A percentile compares a stretch with the other conserved stretches of the same genome.
These are phyloP conservation scores for Fistularia tabacaria DNA, from an alignment of 2,797 vertebrate species.

Conservation along the genomic window DNA sequence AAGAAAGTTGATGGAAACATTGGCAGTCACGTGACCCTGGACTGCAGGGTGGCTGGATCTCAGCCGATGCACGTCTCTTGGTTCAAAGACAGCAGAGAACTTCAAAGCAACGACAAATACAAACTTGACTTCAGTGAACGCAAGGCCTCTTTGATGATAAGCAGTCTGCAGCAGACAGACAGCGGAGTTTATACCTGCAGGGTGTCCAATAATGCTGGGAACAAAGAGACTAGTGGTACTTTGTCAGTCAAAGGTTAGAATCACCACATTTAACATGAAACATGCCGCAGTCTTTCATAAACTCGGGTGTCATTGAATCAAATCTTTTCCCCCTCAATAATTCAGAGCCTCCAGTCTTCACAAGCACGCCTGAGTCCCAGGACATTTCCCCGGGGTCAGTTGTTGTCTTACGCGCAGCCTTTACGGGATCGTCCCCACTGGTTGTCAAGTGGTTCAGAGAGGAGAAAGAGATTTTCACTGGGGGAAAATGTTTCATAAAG, in stretches of 20 bases:
- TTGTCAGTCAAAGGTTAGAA: constrained; percentile 92
- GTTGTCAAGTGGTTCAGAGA: constrained; percentile 90
- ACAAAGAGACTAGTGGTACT: constrained; percentile 89
- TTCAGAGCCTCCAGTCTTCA: constrained; percentile 91
- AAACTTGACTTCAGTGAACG: constrained; percentile 85
- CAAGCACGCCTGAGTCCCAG: constrained; percentile 81
- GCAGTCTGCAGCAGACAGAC: constrained; percentile 80
- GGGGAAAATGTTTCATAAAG: constrained; percentile 89
- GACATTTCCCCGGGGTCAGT: constrained; percentile 86
- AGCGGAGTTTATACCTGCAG: constrained; percentile 91
- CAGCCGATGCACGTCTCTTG: constrained; percentile 91
- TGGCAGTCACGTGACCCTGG: constrained; percentile 77
- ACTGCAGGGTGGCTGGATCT: constrained; percentile 93
- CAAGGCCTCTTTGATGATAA: constrained; percentile 84
- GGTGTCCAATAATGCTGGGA: constrained; percentile 91
- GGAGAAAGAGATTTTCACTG: constrained; percentile 84
- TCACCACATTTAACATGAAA: background rate
- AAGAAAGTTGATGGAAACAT: constrained; percentile 87
- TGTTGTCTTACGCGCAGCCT: constrained; percentile 82
- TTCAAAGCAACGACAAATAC: constrained; percentile 80
- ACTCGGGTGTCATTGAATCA: background rate
- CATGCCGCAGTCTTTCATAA: background rate
- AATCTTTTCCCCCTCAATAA: constrained; percentile 30
- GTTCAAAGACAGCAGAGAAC: constrained; percentile 91
- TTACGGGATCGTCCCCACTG: constrained; percentile 89